phyloP scores from a whole-genome alignment of 2,113 vertebrate species.

The Holacanthus passer region DNA sequence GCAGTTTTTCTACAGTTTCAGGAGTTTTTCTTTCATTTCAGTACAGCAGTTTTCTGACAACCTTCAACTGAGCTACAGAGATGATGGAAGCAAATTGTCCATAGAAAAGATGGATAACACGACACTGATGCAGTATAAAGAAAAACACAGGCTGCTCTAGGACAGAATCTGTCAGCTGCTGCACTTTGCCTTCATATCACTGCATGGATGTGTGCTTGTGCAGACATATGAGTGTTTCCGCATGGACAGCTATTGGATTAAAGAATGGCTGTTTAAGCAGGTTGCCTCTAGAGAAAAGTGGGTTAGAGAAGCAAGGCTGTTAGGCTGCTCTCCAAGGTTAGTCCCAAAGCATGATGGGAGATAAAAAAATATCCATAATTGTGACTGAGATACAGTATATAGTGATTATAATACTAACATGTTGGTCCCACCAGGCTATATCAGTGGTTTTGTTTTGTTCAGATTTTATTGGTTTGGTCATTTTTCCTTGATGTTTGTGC shows the following conservation, averaged over 20 bases:
- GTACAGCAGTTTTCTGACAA: background rate
- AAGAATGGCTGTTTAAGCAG: constrained; percentile 35
- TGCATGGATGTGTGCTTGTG: constrained; percentile 9
- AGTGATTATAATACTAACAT: background rate
- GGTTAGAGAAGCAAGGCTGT: background rate
- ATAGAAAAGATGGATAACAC: constrained; percentile 10
- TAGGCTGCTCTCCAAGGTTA: background rate
- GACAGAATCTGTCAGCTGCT: constrained; percentile 25
- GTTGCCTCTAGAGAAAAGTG: constrained; percentile 13
- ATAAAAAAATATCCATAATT: background rate
- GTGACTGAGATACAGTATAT: background rate
- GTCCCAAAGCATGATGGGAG: constrained; percentile 20
- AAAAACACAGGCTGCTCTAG: constrained; percentile 7
- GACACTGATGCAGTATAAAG: background rate
- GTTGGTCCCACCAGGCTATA: no score
- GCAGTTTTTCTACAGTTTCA: no score
- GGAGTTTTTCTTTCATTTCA: background rate
- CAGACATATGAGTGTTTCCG: constrained; percentile 6
- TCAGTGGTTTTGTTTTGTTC: no score
- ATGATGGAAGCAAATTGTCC: constrained; percentile 1
- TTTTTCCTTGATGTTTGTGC: no score
- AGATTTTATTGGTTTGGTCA: no score
- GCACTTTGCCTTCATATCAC: background rate
- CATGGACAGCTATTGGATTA: constrained; percentile 30
- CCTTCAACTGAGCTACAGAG: background rate